These are phyloP conservation scores for Synanthedon andrenaeformis DNA, from an alignment of 2,888 invertebrate species.

Conservation along the genomic window DNA sequence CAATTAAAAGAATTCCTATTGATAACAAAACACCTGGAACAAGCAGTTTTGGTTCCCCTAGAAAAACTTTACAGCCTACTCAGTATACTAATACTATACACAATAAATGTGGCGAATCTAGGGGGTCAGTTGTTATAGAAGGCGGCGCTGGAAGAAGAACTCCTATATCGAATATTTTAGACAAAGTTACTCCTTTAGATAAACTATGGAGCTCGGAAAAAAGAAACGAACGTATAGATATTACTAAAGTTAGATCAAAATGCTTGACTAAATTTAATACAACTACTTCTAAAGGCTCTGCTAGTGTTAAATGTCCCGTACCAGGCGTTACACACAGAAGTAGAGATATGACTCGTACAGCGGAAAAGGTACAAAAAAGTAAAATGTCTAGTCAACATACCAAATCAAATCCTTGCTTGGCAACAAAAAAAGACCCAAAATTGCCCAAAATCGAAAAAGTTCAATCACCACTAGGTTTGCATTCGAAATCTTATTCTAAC, in stretches of 20 bases:
- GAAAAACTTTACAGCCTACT: slow-evolving; percentile 52
- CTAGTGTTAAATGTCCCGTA: slow-evolving; percentile 17
- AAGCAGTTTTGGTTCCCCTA: slow-evolving; percentile 58
- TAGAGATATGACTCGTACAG: slow-evolving; percentile 59
- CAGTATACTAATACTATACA: slow-evolving; percentile 43
- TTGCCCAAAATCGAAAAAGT: slow-evolving; percentile 17
- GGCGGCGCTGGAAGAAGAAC: slow-evolving; percentile 62
- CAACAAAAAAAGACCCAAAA: slow-evolving; percentile 26
- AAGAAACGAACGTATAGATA: slow-evolving; percentile 54
- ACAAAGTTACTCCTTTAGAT: slow-evolving; percentile 67
- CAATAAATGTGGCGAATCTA: slow-evolving; percentile 31
- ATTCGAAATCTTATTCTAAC: slow-evolving; percentile 43
- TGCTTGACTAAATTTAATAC: slow-evolving; percentile 21
- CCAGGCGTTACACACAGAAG: slow-evolving; percentile 42
- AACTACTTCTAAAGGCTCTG: slow-evolving; percentile 13
- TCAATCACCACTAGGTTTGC: slow-evolving; percentile 25
- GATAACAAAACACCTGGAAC: slow-evolving; percentile 35
- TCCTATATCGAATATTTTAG: slow-evolving; percentile 60
- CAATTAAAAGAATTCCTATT: slow-evolving; percentile 19
- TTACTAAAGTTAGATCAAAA: slow-evolving; percentile 37
- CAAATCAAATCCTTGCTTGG: slow-evolving; percentile 43
- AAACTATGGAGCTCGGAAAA: slow-evolving; percentile 65
- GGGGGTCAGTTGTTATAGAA: slow-evolving; percentile 46
- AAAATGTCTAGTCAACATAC: slow-evolving; percentile 38
- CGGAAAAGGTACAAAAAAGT: slow-evolving; percentile 54